Conservation (phyloP, 2,797 vertebrate genomes). For the Schizopygopsis malacanthus region DNA sequence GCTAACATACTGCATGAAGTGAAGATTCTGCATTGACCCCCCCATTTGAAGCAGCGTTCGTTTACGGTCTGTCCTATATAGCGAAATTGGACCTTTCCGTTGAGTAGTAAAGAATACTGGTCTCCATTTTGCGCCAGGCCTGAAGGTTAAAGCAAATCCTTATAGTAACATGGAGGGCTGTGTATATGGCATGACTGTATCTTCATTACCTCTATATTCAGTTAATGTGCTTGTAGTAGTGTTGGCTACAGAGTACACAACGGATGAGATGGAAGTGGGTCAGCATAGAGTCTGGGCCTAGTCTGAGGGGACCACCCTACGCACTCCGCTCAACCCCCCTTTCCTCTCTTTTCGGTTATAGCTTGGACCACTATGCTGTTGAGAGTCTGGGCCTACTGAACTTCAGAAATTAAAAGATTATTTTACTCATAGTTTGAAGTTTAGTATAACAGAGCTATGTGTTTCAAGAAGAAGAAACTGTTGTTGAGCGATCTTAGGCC, state of each 20-base stretch:
- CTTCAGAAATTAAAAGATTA: neutral
- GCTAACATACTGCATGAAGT: constrained; percentile 12
- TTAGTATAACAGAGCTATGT: neutral
- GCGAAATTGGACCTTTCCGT: constrained; percentile 30
- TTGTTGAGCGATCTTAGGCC: neutral
- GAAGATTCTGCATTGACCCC: constrained; percentile 32
- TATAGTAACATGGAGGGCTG: neutral
- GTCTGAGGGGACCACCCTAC: constrained; percentile 38
- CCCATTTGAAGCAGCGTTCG: neutral
- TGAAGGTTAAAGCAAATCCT: constrained; percentile 10
- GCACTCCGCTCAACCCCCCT: constrained; percentile 10
- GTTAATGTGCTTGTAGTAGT: constrained; percentile 2
- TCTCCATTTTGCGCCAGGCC: constrained; percentile 10
- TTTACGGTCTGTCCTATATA: constrained; percentile 20
- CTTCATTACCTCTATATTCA: neutral
- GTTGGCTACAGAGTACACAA: neutral
- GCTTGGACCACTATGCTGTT: neutral
- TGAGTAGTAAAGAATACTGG: neutral
- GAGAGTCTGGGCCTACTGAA: neutral
- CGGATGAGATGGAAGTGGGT: constrained; percentile 28
- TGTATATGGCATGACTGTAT: neutral
- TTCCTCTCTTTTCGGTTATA: constrained; percentile 3
- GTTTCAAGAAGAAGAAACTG: neutral
- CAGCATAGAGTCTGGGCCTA: constrained; percentile 43
- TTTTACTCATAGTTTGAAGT: neutral